Evolutionary conservation across 1,140 invertebrate species (phyloP).

Genomic region (Wiebesia pumilae): DNA sequence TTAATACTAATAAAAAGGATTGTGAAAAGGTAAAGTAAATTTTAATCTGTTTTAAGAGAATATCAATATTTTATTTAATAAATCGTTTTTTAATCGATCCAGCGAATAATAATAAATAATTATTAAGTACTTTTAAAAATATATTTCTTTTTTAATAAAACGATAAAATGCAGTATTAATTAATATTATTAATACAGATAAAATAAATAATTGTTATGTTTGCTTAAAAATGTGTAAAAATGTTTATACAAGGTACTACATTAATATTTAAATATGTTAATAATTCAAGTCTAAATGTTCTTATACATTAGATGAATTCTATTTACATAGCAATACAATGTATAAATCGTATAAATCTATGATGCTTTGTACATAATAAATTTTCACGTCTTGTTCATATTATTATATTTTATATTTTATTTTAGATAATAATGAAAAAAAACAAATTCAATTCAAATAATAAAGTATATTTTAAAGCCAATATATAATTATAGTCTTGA

Average conservation of each 20-base stretch:
- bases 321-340: slow-evolving; percentile 43
- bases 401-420: no score
- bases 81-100: slow-evolving; percentile 46
- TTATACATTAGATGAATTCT: slow-evolving; percentile 41
- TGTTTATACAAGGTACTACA: slow-evolving; percentile 14
- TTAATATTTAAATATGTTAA: slow-evolving; percentile 39
- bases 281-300: slow-evolving; percentile 25
- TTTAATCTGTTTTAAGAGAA: neutral
- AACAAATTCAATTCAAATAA: no score
- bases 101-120: slow-evolving; percentile 38
- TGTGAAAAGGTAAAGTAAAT: neutral
- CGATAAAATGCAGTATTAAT: no score
- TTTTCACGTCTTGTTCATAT: neutral
- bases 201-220: slow-evolving; percentile 40
- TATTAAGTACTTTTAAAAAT: slow-evolving; percentile 17
- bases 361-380: slow-evolving; percentile 25
- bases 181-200: no score
- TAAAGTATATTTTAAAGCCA: no score
- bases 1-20: neutral
- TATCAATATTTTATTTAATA: slow-evolving; percentile 36
- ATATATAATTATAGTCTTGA: no score
- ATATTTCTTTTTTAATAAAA: no score
- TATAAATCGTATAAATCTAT: slow-evolving; percentile 42
- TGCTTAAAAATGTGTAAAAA: slow-evolving; percentile 21
- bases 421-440: no score